Conservation (phyloP, 2,797 vertebrate genomes). For the Nothura maculosa region DNA sequence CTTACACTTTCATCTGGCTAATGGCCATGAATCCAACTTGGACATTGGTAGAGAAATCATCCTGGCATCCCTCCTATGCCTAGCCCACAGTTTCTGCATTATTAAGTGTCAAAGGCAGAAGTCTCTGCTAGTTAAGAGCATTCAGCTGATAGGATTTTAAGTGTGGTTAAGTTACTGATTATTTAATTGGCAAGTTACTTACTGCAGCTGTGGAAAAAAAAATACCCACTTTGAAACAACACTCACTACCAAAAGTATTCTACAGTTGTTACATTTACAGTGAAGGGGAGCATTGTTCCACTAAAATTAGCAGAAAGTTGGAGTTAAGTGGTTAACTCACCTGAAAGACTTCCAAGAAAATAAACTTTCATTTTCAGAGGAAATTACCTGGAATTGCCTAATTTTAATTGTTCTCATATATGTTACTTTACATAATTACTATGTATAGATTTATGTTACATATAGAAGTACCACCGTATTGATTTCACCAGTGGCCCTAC, state of each 20-base stretch:
- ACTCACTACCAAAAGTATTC: neutral
- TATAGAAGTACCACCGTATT: accelerated
- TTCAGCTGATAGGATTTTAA: neutral
- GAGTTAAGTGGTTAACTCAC: neutral
- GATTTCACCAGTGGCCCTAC: neutral
- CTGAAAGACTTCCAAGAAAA: neutral
- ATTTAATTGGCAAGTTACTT: neutral
- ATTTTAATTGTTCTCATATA: neutral
- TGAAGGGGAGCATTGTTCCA: neutral
- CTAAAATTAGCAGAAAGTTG: neutral
- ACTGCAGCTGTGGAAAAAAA: neutral
- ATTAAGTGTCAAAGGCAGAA: neutral
- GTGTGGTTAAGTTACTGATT: no score
- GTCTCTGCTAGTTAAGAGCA: neutral
- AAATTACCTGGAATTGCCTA: neutral
- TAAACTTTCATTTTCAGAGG: neutral
- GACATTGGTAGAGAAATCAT: neutral
- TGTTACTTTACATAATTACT: neutral
- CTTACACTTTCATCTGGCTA: neutral
- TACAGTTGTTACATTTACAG: neutral
- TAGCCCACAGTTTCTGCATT: neutral
- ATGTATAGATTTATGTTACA: neutral
- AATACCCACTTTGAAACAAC: neutral
- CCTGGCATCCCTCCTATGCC: neutral
- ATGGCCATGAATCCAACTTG: neutral